Evolutionary conservation across 2,797 vertebrate species (phyloP), one percentile per base, ranked within the genome.

Genomic region (Onychomys arenicola): DNA sequence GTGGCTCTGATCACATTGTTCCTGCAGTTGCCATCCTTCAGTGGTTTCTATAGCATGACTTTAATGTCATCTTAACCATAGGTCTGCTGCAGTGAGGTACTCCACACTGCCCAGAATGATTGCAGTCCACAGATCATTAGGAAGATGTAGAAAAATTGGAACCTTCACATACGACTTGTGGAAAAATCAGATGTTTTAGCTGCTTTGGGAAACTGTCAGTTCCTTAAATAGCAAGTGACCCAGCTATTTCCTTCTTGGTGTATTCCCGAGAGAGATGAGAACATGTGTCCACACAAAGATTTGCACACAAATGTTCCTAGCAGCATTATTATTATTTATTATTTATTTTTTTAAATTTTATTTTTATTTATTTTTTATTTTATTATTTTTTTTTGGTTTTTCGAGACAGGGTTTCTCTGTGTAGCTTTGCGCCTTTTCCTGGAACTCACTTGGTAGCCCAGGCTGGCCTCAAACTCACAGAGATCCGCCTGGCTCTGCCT

Each of bases 41-140:
- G 9, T 90, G 40, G 2, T n/a, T 93, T 71, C 40, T 86, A 83
- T 86, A 94, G 27, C 59, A 4, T 96, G 43, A 67, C 65, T 96
- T 82, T 90, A 83, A 94, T 46, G 34, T 49, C 69, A 59, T 84
- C 65, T n/a, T 92, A 52, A 82, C 61, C 9, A 6, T 81, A 65
- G 90, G 78, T 95, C 77, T 92, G 34, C 77, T 71, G 57, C 55
- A 40, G 2, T 88, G 73, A 87, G 34, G 61, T 88, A 82, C 52
- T 89, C 90, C 55, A 82, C 21, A 94, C 43, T 61, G 63, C 75
- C 59, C 78, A 34, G 29, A 57, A 76, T 91, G 90, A 43, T 61
- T 93, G 0, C 59, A 77, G 61, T 17, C 59, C 69, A 63, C 76
- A 91, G 46, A 19, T 73, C 77, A 40, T 77, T 81, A 80, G 82